Conservation (phyloP, 2,797 vertebrate species). For the Eidolon dupreanum region DNA sequence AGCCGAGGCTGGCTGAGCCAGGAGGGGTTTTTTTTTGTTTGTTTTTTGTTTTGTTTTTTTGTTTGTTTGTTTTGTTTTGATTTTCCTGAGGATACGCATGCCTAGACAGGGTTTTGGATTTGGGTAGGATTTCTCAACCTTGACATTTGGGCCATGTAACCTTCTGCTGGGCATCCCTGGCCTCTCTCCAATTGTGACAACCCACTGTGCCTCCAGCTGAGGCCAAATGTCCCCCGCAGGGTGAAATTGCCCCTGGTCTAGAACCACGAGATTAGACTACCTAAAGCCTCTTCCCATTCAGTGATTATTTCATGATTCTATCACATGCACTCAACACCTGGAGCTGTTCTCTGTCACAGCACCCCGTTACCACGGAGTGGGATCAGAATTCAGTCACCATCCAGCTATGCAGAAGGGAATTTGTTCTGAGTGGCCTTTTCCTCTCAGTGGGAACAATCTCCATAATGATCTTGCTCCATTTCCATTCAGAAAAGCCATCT, state of each 20-base stretch:
- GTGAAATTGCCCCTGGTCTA: background rate
- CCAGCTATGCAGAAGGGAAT: constrained; percentile 4
- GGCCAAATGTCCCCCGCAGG: background rate
- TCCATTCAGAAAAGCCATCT: background rate
- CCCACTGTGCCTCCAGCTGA: background rate
- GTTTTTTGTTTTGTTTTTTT: too few species aligned
- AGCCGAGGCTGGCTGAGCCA: background rate
- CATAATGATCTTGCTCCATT: background rate
- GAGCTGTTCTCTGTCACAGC: background rate
- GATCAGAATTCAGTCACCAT: background rate
- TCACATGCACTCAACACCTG: background rate
- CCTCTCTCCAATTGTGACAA: background rate
- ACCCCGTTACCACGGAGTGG: background rate
- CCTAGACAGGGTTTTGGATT: background rate
- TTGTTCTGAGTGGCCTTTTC: background rate
- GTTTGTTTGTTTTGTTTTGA: background rate
- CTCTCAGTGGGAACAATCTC: background rate
- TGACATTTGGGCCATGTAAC: background rate
- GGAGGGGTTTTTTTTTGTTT: background rate
- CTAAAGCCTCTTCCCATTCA: background rate
- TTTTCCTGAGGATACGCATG: background rate
- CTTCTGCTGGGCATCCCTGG: background rate
- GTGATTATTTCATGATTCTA: background rate
- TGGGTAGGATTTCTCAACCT: background rate
- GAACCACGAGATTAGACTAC: background rate